Conservation (phyloP, 2,797 vertebrate species). For the Falco novaeseelandiae region DNA sequence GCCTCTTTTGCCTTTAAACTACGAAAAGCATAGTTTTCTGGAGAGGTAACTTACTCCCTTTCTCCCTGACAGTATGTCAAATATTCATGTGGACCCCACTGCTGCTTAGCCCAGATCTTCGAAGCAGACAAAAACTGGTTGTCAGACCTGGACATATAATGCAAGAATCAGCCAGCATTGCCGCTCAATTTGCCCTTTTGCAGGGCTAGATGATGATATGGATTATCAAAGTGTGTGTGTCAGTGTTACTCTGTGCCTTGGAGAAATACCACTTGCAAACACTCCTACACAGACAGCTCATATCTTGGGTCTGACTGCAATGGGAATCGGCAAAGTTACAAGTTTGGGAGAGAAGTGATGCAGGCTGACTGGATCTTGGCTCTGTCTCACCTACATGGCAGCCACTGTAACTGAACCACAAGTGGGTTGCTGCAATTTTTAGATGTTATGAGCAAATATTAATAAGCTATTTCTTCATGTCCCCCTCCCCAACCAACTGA, state of each 20-base stretch:
- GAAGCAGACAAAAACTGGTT: neutral
- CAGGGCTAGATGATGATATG: neutral
- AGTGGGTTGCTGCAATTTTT: slow-evolving; percentile 17
- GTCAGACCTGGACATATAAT: neutral
- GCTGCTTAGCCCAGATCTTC: neutral
- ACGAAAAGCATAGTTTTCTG: neutral
- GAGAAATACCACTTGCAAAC: neutral
- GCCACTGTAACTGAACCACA: neutral
- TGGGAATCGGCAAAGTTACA: accelerated
- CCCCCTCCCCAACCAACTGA: neutral
- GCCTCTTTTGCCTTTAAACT: neutral
- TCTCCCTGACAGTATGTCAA: neutral
- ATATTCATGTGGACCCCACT: accelerated
- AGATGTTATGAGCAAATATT: neutral
- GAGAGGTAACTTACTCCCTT: neutral
- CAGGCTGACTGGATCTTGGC: neutral
- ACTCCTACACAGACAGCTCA: slow-evolving; percentile 49
- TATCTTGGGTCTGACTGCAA: neutral
- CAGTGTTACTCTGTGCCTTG: neutral
- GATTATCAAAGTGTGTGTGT: neutral
- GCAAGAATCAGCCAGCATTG: neutral
- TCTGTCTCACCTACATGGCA: neutral
- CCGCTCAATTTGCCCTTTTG: neutral
- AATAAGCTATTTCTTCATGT: neutral
- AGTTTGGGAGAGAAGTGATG: neutral